phyloP scores from a whole-genome alignment of 2,113 vertebrate genomes.

The Emberiza fucata region DNA sequence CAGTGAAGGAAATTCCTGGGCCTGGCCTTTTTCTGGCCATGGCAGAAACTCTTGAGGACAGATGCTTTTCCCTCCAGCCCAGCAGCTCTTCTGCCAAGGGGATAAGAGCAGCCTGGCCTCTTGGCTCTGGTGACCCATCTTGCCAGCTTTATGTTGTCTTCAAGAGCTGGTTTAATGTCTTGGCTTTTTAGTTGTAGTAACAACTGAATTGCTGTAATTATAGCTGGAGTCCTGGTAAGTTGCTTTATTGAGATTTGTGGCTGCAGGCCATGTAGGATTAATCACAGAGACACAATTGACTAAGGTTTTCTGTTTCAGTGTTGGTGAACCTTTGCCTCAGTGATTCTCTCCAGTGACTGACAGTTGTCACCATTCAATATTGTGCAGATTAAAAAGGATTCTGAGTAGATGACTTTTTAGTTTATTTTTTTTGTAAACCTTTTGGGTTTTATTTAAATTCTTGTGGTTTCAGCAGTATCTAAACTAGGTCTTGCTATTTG shows the following conservation, averaged over 20 bases:
- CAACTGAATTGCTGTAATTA: not conserved
- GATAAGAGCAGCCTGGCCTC: not conserved
- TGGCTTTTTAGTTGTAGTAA: not conserved
- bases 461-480: not conserved
- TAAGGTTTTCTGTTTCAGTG: not conserved
- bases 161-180: not conserved
- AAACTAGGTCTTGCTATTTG: not conserved
- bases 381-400: not conserved
- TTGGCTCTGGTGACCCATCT: not conserved
- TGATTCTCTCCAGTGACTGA: not conserved
- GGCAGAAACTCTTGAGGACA: not conserved
- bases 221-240: not conserved
- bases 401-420: not conserved
- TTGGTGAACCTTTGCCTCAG: not conserved
- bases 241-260: not conserved
- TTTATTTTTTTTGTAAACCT: not conserved
- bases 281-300: not conserved
- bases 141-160: not conserved
- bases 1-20: not conserved
- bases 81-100: not conserved
- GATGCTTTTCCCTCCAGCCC: not conserved
- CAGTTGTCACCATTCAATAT: not conserved
- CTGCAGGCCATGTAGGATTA: not conserved
- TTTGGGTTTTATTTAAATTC: not conserved
- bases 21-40: not conserved